These are phyloP conservation scores for Pectinophora gossypiella DNA, from an alignment of 1,140 invertebrate genomes.

Conservation along the genomic window DNA sequence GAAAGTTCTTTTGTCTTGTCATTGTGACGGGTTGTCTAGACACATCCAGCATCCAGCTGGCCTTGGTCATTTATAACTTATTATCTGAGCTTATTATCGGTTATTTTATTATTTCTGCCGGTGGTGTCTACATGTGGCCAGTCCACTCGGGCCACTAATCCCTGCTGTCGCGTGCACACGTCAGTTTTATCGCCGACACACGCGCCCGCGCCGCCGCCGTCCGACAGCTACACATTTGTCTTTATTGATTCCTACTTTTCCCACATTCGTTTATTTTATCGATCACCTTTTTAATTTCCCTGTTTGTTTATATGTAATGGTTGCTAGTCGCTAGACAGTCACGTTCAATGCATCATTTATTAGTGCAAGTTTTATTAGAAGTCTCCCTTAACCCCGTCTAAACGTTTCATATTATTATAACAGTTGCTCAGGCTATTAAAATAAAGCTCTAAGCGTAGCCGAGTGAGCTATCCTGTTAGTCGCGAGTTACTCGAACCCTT, in stretches of 20 bases:
- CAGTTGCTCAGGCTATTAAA: not conserved
- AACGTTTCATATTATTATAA: not conserved
- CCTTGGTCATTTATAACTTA: too few relatives aligned
- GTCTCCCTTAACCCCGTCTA: too few relatives aligned
- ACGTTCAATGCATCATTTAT: not conserved
- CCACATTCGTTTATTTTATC: constrained; percentile 32
- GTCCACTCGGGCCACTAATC: constrained; percentile 26
- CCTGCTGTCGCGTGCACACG: constrained; percentile 45
- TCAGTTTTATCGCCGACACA: constrained; percentile 43
- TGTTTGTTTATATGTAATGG: not conserved
- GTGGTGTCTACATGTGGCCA: too few relatives aligned
- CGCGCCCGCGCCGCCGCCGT: not conserved
- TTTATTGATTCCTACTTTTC: not conserved
- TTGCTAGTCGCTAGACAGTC: not conserved
- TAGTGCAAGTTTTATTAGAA: too few relatives aligned
- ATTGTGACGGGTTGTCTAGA: too few relatives aligned
- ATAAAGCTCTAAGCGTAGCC: not conserved
- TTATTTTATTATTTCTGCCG: too few relatives aligned
- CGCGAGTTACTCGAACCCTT: constrained; percentile 24
- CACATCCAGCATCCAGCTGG: too few relatives aligned
- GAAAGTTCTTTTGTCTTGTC: too few relatives aligned
- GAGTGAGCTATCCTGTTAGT: not conserved
- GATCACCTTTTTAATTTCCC: constrained; percentile 13
- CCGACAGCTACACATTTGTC: constrained; percentile 7
- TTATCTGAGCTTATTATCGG: too few relatives aligned